phyloP scores from a whole-genome alignment of 2,797 vertebrate species.

The Pangasius macronema region DNA sequence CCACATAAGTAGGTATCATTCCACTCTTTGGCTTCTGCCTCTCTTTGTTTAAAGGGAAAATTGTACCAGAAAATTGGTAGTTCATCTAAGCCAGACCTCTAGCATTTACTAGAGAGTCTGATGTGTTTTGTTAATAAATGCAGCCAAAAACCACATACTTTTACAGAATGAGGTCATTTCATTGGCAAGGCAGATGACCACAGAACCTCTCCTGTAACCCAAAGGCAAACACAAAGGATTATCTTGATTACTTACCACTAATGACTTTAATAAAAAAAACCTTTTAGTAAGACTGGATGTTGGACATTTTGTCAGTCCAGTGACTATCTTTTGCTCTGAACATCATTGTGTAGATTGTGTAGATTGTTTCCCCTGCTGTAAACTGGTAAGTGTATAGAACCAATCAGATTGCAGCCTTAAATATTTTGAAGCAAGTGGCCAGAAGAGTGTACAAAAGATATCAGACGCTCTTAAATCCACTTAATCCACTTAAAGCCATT shows the following conservation, averaged over 20 bases:
- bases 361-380: background rate
- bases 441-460: background rate
- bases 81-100: conserved; percentile 14
- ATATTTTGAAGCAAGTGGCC: background rate
- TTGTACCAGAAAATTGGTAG: conserved; percentile 8
- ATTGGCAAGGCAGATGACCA: conserved; percentile 13
- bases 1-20: background rate
- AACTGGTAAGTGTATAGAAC: background rate
- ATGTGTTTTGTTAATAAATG: conserved; percentile 17
- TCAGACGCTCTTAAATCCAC: background rate
- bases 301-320: background rate
- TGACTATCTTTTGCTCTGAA: background rate
- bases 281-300: background rate
- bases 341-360: background rate
- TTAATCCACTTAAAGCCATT: background rate
- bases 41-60: background rate
- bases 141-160: conserved; percentile 26
- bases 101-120: conserved; percentile 27
- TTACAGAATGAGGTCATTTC: conserved; percentile 20
- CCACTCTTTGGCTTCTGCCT: background rate
- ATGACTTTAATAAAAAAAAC: conserved; percentile 1
- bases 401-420: background rate
- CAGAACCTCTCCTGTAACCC: background rate
- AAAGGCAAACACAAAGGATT: conserved; percentile 10
- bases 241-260: conserved; percentile 28